Conservation (phyloP, 2,797 vertebrate species). For the Prunella strophiata region DNA sequence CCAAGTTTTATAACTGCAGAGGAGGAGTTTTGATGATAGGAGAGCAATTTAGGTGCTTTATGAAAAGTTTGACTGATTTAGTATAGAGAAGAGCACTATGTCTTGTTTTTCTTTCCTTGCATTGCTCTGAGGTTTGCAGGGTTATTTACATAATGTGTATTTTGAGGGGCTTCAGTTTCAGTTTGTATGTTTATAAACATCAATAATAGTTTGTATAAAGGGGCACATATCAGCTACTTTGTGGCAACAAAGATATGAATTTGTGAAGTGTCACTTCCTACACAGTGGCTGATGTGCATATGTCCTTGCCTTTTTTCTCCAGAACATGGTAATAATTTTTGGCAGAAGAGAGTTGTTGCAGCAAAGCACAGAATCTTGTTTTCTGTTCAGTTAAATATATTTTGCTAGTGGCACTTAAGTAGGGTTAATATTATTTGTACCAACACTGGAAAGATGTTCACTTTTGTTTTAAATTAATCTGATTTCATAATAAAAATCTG, state of each 20-base stretch:
- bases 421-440: neutral
- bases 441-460: neutral
- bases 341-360: neutral
- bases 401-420: neutral
- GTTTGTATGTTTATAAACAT: neutral
- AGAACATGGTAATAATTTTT: neutral
- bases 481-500: neutral
- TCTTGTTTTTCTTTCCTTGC: neutral
- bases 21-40: conserved; percentile 21
- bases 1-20: neutral
- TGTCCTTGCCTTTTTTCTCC: neutral
- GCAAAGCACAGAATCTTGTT: neutral
- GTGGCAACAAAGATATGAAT: neutral
- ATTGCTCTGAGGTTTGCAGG: neutral
- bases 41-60: neutral
- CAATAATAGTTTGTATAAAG: neutral
- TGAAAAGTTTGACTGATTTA: neutral
- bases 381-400: neutral
- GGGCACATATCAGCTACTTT: neutral
- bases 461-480: neutral
- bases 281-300: neutral
- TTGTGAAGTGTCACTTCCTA: neutral
- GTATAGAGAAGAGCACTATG: neutral
- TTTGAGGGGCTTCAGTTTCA: neutral
- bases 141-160: neutral